Base-by-base conservation (phyloP, 2,113 vertebrate species). In the Gambusia affinis region DNA sequence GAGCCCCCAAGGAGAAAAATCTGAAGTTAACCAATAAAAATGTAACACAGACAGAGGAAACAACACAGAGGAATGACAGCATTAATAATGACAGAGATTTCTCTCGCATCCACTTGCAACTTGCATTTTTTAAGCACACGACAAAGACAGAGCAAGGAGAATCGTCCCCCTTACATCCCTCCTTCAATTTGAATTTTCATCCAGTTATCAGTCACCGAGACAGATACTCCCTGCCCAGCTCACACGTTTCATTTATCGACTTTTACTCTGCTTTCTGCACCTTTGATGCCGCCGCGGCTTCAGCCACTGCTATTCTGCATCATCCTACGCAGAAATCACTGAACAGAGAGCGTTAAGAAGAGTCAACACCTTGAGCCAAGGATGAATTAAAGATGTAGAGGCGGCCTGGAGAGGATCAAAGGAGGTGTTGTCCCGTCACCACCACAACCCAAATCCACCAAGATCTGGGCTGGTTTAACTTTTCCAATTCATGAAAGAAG, bases 11-110 rank as follows among this genome's bases (percentile, higher is more conserved):
- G 78, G 75, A 86, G 72, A 27, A 61, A 71, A 73, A n/a, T 11
- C 39, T 30, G 64, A 54, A 67, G 71, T 77, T 81, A 73, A 75
- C 78, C 73, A 86, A 90, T 88, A 84, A 90, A 85, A 77, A 73
- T 70, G 63, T 80, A 83, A 87, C 72, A 54, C 37, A 44, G 64
- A 33, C 60, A 51, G 76, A 69, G 44, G 17, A 47, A 86, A 78
- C 67, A 80, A 78, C 81, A 60, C 67, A 63, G 76, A 64, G 63
- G 70, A 85, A 86, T 77, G 82, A 87, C 80, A 84, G 80, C 73
- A 81, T 93, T 83, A 92, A 91, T 91, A 91, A 92, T 91, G 28
- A 85, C 91, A 65, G 72, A 85, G 72, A 67, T 67, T 73, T 54
- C 69, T 80, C 66, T 79, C 54, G 65, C 67, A 66, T 64, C 79